These are phyloP conservation scores for Pherbina coryleti DNA, from an alignment of 2,888 invertebrate species.

Conservation along the genomic window DNA sequence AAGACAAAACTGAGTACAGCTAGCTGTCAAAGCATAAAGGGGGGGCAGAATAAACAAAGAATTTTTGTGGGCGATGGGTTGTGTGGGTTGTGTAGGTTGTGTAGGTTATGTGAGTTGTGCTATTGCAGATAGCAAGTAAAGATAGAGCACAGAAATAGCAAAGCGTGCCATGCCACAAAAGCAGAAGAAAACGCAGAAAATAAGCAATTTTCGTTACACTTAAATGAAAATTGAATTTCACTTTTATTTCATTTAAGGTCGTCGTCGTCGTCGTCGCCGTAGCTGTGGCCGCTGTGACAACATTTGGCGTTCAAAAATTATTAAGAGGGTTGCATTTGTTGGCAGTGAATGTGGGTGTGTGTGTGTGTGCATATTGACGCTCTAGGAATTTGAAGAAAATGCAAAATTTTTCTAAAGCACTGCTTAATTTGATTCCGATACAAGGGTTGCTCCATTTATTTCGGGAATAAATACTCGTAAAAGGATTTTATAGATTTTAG, in stretches of 20 bases:
- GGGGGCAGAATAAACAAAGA: neutral
- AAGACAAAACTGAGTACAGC: neutral
- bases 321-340: neutral
- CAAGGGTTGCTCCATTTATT: neutral
- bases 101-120: neutral
- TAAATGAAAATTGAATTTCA: constrained; percentile 35
- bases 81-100: neutral
- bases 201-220: constrained; percentile 26
- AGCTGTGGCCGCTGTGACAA: no score
- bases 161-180: neutral
- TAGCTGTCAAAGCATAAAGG: neutral
- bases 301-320: neutral
- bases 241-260: constrained; percentile 13
- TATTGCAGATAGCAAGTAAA: neutral
- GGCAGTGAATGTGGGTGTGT: neutral
- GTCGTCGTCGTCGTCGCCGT: neutral
- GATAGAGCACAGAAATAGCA: neutral
- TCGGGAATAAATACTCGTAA: no score
- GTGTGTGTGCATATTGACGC: neutral
- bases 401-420: neutral
- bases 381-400: neutral
- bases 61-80: neutral
- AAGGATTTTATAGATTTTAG: no score
- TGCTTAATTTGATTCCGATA: neutral
- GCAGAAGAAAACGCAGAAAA: neutral